Conservation (phyloP, 2,113 vertebrate genomes). For the Heterocephalus glaber region DNA sequence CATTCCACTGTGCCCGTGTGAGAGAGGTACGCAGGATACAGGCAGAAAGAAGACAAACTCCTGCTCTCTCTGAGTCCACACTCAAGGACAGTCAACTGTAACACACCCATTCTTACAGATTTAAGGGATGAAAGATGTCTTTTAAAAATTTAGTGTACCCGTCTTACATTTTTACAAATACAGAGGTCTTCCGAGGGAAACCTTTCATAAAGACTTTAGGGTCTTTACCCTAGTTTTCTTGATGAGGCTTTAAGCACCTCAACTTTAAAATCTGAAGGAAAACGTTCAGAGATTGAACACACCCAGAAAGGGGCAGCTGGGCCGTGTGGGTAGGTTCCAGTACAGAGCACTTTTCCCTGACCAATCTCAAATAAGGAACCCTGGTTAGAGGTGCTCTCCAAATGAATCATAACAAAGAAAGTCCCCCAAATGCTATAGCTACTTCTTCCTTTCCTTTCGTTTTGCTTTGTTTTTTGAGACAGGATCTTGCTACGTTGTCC, state of each 20-base stretch:
- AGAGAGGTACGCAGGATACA: not conserved
- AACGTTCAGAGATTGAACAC: not conserved
- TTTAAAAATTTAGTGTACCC: not conserved
- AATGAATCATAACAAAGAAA: not conserved
- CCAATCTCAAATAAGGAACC: not conserved
- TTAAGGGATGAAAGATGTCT: not conserved
- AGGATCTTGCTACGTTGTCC: not conserved
- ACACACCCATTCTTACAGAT: not conserved
- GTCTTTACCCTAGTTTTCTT: not conserved
- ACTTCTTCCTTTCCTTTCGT: not conserved
- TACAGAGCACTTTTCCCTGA: not conserved
- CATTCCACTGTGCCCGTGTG: not conserved
- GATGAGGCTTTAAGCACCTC: not conserved
- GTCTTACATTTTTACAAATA: not conserved
- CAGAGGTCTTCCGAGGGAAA: not conserved
- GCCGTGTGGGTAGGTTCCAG: not conserved
- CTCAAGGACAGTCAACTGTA: not conserved
- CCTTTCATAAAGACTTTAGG: not conserved
- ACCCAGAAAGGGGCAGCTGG: not conserved
- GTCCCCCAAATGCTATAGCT: rapidly evolving
- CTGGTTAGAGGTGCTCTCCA: not conserved
- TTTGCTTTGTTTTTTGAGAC: not conserved
- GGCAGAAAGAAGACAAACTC: not conserved
- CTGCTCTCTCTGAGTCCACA: not conserved
- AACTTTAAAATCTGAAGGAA: not conserved